Evolutionary conservation across 2,888 invertebrate genomes (phyloP), one percentile per base, ranked within the genome.

Genomic region (Hydropsyche betteni): DNA sequence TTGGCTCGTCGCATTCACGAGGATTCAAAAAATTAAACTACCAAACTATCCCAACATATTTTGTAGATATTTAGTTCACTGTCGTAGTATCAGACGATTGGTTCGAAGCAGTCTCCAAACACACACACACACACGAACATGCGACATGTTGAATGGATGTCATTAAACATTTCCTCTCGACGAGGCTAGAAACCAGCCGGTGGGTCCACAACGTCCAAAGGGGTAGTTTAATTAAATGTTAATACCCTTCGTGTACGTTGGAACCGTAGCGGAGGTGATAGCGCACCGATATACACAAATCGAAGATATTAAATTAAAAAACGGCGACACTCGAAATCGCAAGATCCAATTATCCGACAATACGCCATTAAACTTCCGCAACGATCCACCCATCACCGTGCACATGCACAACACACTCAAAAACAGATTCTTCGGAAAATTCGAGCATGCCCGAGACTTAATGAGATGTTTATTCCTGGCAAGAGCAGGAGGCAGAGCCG

Each of bases 211-310:
- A 16, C 34, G 33, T 16, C 64, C 64, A 34, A 36, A 71, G 71
- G 71, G 55, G 36, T 52, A 52, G 71, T 71, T 55, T 71, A 71
- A 77, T 77, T 72, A 77, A 75, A 75, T 68, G 76, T 71, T 76
- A 74, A 76, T 75, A 74, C 61, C 78, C 76, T 76, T 70, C 36
- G 75, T 61, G 76, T 76, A 75, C 76, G 76, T 34, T 64, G 71
- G 34, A 75, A 16, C 52, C 69, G 51, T 36, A 68, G 38, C 72
- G 64, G 34, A 64, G 44, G 44, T 10, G 10, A 4, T 1, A 44
- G 44, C 1, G 44, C 44, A 10, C 44, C 6, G 0, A 44, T 7
- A 44, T 7, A 44, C 44, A 44, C 44, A 44, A 10, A 44, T 4
- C 44, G 4, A 44, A 44, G 44, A 44, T 44, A 10, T 10, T 73